Evolutionary conservation across 1,140 invertebrate species (phyloP).

Genomic region (Sipha flava): DNA sequence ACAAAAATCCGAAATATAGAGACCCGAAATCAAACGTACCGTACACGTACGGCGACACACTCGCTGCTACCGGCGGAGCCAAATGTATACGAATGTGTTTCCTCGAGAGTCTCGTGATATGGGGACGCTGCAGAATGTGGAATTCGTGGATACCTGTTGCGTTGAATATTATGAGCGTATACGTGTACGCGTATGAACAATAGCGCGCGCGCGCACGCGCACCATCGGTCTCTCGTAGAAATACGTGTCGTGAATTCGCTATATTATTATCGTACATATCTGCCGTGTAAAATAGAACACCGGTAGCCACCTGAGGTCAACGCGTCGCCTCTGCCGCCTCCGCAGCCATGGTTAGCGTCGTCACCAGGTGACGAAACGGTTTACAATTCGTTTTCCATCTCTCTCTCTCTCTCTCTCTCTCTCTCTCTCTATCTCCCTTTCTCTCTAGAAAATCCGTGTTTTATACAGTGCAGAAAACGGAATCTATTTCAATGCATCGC

Average conservation of each 20-base stretch:
- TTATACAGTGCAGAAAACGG: too few species aligned
- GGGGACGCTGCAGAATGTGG: background rate
- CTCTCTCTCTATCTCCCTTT: too few species aligned
- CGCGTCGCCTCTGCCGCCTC: background rate
- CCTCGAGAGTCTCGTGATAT: too few species aligned
- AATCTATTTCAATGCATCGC: too few species aligned
- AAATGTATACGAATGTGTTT: too few species aligned
- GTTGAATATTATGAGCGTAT: background rate
- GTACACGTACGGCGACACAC: background rate
- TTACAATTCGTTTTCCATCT: background rate
- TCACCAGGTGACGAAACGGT: background rate
- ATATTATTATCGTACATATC: background rate
- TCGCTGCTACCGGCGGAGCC: too few species aligned
- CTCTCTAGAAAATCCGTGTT: too few species aligned
- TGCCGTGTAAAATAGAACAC: background rate
- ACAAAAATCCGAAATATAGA: background rate
- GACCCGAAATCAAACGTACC: background rate
- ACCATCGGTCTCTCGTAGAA: background rate
- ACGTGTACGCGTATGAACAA: background rate
- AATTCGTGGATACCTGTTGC: constrained; percentile 17
- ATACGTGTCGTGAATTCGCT: constrained; percentile 19
- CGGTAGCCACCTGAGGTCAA: constrained; percentile 7
- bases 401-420: too few species aligned
- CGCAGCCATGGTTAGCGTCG: background rate
- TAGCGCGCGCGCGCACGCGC: background rate